phyloP scores from a whole-genome alignment of 2,113 vertebrate species.

The Syrmaticus mikado region DNA sequence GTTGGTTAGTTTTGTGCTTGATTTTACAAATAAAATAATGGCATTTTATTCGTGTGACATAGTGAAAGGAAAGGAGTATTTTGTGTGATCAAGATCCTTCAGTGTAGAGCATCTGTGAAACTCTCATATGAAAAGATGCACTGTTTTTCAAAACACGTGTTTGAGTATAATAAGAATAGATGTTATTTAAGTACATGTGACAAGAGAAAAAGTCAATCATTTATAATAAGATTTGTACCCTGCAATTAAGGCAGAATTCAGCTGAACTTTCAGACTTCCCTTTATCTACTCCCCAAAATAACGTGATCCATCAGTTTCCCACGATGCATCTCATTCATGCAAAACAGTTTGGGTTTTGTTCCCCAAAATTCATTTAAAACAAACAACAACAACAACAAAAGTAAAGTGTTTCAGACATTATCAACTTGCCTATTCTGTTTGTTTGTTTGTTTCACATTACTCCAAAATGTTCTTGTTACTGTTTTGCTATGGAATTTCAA shows the following conservation, averaged over 20 bases:
- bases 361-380: background rate
- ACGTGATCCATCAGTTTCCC: background rate
- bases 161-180: background rate
- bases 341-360: background rate
- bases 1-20: background rate
- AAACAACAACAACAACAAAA: background rate
- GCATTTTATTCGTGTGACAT: background rate
- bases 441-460: background rate
- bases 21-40: background rate
- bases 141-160: background rate
- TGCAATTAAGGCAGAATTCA: background rate
- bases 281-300: background rate
- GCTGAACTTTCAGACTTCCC: background rate
- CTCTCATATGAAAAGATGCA: background rate
- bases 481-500: background rate
- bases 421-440: background rate
- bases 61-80: background rate
- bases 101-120: background rate
- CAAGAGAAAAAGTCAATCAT: background rate
- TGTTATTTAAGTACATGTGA: background rate
- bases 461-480: background rate
- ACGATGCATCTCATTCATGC: background rate
- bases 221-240: background rate
- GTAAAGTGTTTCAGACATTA: background rate
- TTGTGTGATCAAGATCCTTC: background rate